Evolutionary conservation across 2,113 vertebrate species (phyloP), one percentile per base, ranked within the genome.

Genomic region (Uropsilus gracilis): DNA sequence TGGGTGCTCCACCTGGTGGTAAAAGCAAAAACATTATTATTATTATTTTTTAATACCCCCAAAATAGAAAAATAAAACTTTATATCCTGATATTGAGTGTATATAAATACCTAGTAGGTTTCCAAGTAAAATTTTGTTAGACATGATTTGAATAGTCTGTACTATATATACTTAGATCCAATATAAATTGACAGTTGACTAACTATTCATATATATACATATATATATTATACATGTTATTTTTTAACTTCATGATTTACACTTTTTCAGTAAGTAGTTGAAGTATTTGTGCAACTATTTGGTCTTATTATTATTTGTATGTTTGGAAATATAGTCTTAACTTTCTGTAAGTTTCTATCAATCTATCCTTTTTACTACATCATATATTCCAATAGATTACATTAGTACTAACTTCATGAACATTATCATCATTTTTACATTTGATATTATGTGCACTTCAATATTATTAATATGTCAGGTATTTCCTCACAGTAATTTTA

Each of bases 1-100:
- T 50, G 13, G 5, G 12, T 94, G 0, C 92, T 86, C 96, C 96
- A 89, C 12, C 92, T 97, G 80, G 84, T 96, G 92, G 87, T 71
- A 50, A 8, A 75, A 68, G 69, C 55, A 85, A 22, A 42, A 84
- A 2, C 48, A 76, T 59, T 90, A 42, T 28, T 37, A 3, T 39
- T 72, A n/a, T 57, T 82, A 39, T 22, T 34, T 5, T 59, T n/a
- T 57, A n/a, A 2, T 64, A 71, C 55, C 64, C 71, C 22, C 22
- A 12, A 55, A 32, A 37, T 20, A 22, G 8, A 8, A 0, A 5
- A 3, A 71, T 24, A 14, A 17, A 87, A 88, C 5, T 48, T 64
- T 66, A 73, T 39, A 39, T 55, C 10, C 7, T 57, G 0, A 80
- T 42, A 86, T 83, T 71, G 42, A 55, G 39, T 66, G 6, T 18